Base-by-base conservation (phyloP, 2,113 vertebrate genomes). In the Takifugu flavidus region DNA sequence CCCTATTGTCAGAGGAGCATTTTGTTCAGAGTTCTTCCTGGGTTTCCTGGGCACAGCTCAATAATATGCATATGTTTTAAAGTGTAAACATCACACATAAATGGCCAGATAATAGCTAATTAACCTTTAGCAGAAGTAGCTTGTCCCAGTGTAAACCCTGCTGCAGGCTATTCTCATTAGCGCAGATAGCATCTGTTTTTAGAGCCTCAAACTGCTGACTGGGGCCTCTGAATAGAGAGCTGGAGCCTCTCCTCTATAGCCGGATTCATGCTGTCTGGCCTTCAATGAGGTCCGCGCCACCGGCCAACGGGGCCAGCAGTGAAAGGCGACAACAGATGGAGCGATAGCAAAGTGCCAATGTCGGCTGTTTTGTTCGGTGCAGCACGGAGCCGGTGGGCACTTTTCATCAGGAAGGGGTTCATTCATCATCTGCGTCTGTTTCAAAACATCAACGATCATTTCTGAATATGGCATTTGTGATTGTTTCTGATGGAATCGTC, bases 151-250 rank as follows among this genome's bases (percentile, higher is more conserved):
- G 78, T 65, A 50, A 73, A 62, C 59, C 54, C 15, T 43, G 61
- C 67, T 74, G 61, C 2, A 42, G 64, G 53, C 31, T 60, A 25
- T 44, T 25, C 75, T 71, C 76, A 71, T 82, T 68, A 74, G 58
- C 39, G 54, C 82, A 59, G 73, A 79, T 79, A 69, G 76, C 73
- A 77, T 82, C 72, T 80, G 78, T 78, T 85, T 80, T 77, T 77
- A 53, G 61, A 83, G 76, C 60, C 52, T 13, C 65, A 69, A 62
- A 78, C 52, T 73, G 85, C 84, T 87, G 86, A 88, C 63, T 71
- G 50, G 55, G 49, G 63, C 50, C 59, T 82, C 85, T 88, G 79
- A 75, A 73, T 75, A 65, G 63, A 77, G 49, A 25, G 58, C 77
- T 53, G 43, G 60, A 75, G 70, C 72, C 67, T 70, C 60, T 74